Evolutionary conservation across 2,113 vertebrate genomes (phyloP), one percentile per base, ranked within the genome.

Genomic region (Nibea albiflora): DNA sequence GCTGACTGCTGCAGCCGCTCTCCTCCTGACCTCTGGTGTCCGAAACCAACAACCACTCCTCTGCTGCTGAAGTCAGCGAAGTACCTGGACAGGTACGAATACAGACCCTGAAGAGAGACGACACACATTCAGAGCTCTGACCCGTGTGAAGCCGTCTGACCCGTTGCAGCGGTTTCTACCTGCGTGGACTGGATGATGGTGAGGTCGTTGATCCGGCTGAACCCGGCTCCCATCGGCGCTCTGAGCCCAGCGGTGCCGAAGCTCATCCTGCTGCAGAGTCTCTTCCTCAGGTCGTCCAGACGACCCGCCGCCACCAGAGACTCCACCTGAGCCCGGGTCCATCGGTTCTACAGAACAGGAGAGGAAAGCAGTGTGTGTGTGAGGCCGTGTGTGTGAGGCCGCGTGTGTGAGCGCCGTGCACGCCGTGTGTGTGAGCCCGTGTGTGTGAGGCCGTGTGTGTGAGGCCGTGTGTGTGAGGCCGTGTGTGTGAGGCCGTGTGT

Each of bases 181-280:
- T 99, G 98, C 0, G 98, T 97, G 42, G 97, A 96, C 72, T 99
- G 98, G 92, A 99, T 98, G 57, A 99, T 81, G 0, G 98, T 99
- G n/a, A 99, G 96, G 73, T 99, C 97, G 2, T 99, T 99, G 67
- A 99, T 98, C 87, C 96, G 96, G 91, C 95, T 96, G 83, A 99
- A 99, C 0, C 98, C 98, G 0, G 97, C 97, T 0, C 98, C 98
- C 98, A 99, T 98, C 0, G 96, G 94, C 0, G 97, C 97, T 89
- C 98, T 93, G 44, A 99, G 96, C 11, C 98, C 98, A 0, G 98
- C 98, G 0, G 98, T 99, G 26, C 98, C 98, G 24, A 99, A 99
- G 14, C 87, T 95, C 94, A 99, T 94, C 17, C 96, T 91, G 91
- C 91, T 94, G 84, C 97, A 96, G 24, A 99, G 95, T 4, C 97